These are phyloP conservation scores for Echinometra lucunter DNA, from an alignment of 53 echinoderm and acorn worm species.

Conservation along the genomic window DNA sequence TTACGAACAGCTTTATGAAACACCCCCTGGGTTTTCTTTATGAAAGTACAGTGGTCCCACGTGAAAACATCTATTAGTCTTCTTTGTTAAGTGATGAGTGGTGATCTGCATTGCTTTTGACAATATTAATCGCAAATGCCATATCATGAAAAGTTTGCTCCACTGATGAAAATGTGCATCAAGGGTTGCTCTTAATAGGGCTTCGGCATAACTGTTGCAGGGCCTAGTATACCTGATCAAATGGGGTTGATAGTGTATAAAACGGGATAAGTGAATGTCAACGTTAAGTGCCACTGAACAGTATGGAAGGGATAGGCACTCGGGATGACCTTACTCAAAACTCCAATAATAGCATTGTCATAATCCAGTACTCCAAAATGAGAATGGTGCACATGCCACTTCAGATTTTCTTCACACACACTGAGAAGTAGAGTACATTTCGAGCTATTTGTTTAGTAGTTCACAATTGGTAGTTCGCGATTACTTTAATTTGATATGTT, in stretches of 20 bases:
- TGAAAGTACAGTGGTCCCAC: not conserved
- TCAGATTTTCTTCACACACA: not conserved
- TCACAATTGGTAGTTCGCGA: not conserved
- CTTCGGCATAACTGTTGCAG: not conserved
- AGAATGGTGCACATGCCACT: not conserved
- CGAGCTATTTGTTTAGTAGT: not conserved
- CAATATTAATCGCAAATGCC: not conserved
- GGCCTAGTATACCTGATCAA: not conserved
- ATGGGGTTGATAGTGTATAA: not conserved
- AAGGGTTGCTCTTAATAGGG: not conserved
- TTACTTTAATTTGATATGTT: not conserved
- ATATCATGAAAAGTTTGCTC: not conserved
- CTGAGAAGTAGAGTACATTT: not conserved
- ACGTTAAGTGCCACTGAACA: not conserved
- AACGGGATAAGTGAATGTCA: not conserved
- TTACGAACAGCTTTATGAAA: too few relatives aligned
- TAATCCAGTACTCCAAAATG: not conserved
- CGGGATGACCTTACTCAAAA: not conserved
- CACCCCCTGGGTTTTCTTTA: too few relatives aligned
- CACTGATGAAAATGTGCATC: not conserved
- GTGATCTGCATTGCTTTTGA: conserved; percentile 10
- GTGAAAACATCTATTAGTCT: not conserved
- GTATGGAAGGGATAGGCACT: not conserved
- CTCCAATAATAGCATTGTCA: not conserved
- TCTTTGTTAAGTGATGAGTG: not conserved